Percentiles rank a stretch among this genome's conserved stretches.
Conservation (phyloP, 2,888 invertebrate species). For the Leptinotarsa tumamoca region DNA sequence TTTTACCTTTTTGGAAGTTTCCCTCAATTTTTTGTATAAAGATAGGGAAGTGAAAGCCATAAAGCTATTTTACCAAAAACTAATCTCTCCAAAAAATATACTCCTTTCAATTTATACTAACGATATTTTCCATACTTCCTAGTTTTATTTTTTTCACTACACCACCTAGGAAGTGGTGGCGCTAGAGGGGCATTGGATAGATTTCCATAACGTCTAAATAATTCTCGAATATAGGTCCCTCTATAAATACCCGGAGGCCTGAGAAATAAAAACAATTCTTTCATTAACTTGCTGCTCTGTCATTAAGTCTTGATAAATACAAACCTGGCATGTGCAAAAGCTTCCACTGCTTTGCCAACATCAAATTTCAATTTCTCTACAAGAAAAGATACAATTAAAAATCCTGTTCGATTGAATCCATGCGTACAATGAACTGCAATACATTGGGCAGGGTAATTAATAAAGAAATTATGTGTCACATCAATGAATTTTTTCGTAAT, state of each 20-base stretch:
- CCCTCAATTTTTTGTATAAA: no score
- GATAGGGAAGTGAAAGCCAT: no score
- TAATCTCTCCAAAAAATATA: no score
- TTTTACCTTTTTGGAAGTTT: no score
- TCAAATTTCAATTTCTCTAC: constrained; percentile 86
- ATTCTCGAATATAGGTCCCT: constrained; percentile 90
- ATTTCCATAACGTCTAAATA: constrained; percentile 85
- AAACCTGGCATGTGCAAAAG: constrained; percentile 79
- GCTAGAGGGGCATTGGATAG: constrained; percentile 77
- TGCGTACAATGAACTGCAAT: constrained; percentile 96
- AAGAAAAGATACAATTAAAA: constrained; percentile 91
- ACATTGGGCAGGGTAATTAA: constrained; percentile 81
- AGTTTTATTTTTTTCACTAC: not conserved
- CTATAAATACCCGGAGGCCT: constrained; percentile 98
- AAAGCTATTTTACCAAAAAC: no score
- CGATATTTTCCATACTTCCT: not conserved
- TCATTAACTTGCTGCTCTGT: not conserved
- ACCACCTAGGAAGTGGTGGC: constrained; percentile 87
- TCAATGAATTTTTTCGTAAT: constrained; percentile 87
- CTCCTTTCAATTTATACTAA: no score
- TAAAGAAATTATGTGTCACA: constrained; percentile 82
- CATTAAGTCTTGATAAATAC: constrained; percentile 28
- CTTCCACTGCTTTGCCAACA: constrained; percentile 83
- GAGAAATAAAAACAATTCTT: constrained; percentile 39
- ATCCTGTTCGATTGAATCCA: constrained; percentile 98